Percentiles rank a stretch among this genome's conserved stretches.
Conservation (phyloP, 2,888 invertebrate species). For the Blastobasis lacticolella region DNA sequence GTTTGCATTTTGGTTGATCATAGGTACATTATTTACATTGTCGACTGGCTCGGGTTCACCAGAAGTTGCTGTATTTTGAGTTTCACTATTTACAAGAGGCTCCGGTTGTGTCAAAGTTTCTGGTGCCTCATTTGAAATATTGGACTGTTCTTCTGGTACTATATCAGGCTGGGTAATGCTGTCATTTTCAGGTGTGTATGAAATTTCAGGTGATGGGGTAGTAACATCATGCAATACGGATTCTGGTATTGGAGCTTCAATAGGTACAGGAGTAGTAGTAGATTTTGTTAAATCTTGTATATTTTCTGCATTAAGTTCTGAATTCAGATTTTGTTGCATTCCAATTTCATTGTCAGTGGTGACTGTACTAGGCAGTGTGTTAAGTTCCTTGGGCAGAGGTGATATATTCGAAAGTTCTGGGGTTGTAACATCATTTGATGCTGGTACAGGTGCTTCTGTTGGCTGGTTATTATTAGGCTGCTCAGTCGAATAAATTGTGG, state of each 20-base stretch:
- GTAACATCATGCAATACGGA: not conserved
- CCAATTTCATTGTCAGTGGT: not conserved
- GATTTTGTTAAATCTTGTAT: no score
- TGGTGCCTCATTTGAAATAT: not conserved
- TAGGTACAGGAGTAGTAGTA: not conserved
- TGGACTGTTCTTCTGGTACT: not conserved
- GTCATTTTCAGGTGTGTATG: not conserved
- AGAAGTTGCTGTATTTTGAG: not conserved
- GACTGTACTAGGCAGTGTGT: not conserved
- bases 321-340: not conserved
- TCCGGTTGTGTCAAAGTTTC: no score
- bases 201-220: not conserved
- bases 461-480: constrained; percentile 6
- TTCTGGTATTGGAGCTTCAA: not conserved
- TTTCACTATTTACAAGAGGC: not conserved
- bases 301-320: not conserved
- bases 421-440: no score
- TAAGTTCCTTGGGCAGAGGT: no score
- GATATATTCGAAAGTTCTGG: no score
- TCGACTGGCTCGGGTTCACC: not conserved
- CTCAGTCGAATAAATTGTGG: constrained; percentile 70
- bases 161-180: not conserved
- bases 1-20: no score
- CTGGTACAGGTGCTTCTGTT: not conserved
- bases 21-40: not conserved